Conservation (phyloP, 2,113 vertebrate species). For the Amblyornis subalaris region DNA sequence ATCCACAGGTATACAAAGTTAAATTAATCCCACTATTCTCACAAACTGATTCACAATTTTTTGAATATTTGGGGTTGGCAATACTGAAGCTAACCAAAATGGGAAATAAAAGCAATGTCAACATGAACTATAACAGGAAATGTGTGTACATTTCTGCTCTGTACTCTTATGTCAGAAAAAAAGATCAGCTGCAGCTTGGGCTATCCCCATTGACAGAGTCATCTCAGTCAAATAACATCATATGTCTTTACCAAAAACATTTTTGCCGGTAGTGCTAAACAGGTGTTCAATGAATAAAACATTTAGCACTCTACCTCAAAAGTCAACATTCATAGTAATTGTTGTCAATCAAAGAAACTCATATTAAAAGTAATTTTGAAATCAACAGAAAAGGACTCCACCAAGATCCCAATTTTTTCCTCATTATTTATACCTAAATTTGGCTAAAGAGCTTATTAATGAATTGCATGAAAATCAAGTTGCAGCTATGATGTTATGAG, state of each 20-base stretch:
- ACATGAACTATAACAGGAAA: background rate
- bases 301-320: background rate
- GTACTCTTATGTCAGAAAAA: background rate
- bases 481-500: background rate
- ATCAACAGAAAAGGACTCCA: background rate
- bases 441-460: background rate
- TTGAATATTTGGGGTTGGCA: background rate
- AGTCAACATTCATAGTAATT: background rate
- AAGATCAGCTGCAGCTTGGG: background rate
- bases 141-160: background rate
- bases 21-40: background rate
- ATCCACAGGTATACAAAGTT: background rate
- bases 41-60: background rate
- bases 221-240: background rate
- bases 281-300: background rate
- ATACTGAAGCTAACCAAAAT: background rate
- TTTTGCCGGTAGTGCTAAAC: background rate
- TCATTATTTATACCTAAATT: background rate
- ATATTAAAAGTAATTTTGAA: background rate
- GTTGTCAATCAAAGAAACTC: background rate
- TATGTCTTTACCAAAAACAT: background rate
- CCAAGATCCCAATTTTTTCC: background rate
- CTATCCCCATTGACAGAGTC: background rate
- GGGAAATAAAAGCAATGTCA: background rate
- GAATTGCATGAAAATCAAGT: background rate